These are phyloP conservation scores for Crotalus horridus DNA, from an alignment of 2,113 vertebrate genomes.

Conservation along the genomic window DNA sequence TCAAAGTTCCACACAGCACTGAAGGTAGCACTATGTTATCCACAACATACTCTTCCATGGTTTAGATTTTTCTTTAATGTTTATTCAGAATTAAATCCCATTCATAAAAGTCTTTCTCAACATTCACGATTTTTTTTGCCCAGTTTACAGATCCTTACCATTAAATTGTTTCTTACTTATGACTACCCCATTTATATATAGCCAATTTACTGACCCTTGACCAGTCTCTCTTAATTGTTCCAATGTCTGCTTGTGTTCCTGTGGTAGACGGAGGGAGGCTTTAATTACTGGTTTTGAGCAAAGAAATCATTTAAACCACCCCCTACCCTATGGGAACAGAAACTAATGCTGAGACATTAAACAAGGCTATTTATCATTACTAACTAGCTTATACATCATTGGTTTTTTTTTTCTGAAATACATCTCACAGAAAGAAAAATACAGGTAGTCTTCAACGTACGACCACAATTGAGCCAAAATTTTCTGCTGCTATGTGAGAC, in stretches of 20 bases:
- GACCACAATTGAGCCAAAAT: background rate
- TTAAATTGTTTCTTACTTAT: background rate
- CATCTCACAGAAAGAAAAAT: background rate
- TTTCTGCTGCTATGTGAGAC: background rate
- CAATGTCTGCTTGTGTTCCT: background rate
- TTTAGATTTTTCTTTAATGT: background rate
- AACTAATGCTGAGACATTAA: background rate
- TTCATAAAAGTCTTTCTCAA: background rate
- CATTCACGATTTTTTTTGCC: background rate
- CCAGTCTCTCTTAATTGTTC: background rate
- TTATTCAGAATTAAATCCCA: background rate
- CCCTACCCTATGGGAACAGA: background rate
- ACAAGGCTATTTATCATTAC: background rate
- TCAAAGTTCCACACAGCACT: background rate
- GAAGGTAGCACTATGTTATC: background rate
- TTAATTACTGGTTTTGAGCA: background rate
- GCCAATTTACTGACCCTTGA: conserved; percentile 2
- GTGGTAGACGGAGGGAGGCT: background rate
- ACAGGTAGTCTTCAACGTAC: background rate
- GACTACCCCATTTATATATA: background rate
- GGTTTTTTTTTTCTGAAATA: too few species aligned
- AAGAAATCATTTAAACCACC: background rate
- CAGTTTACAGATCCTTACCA: background rate
- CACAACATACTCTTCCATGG: background rate
- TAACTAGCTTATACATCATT: background rate